Evolutionary conservation across 2,888 invertebrate genomes (phyloP), one percentile per base, ranked within the genome.

Genomic region (Nectonema munidae): DNA sequence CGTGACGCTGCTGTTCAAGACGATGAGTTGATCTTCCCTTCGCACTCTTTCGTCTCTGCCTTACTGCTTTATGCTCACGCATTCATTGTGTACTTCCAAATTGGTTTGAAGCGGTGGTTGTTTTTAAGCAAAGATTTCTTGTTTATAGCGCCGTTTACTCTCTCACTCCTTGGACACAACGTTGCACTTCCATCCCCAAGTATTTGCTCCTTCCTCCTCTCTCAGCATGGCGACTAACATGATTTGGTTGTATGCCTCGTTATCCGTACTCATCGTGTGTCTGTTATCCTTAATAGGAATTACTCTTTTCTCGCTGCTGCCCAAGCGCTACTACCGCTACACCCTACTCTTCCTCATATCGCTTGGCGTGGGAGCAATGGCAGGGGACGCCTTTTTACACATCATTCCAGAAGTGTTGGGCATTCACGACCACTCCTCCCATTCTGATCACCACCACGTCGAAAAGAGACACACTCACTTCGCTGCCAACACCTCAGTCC

Each of bases 301-400:
- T 11, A 37, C 50, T 3, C 45, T 55, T 5, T 45, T 56, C 17
- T 54, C 55, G 11, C 41, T 52, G 3, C 43, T 50, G 14, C 43
- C 45, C 4, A 44, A 43, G 20, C 25, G 32, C 3, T 54, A 54
- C 42, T 55, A 54, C 43, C 41, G 48, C n/a, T 46, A 48, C 18
- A 39, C 56, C 39, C 50, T 60, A 46, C 48, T 52, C 3, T 45
- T 52, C n/a, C 54, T 58, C 43, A 48, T 58, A 21, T 58, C 58
- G 1, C 48, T 60, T 38, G 58, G 57, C 15, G 54, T 58, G 3
- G 57, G 59, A 2, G 55, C 57, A 1, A 46, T 60, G 37, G 46
- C 49, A 25, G 50, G 54, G 3, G 60, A 59, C 43, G 54, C 59
- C 2, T 37, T 59, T 5, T 46, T 60, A 3, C 60, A 60, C 47